phyloP scores from a whole-genome alignment of 2,113 vertebrate species.

The Poeciliopsis retropinna region DNA sequence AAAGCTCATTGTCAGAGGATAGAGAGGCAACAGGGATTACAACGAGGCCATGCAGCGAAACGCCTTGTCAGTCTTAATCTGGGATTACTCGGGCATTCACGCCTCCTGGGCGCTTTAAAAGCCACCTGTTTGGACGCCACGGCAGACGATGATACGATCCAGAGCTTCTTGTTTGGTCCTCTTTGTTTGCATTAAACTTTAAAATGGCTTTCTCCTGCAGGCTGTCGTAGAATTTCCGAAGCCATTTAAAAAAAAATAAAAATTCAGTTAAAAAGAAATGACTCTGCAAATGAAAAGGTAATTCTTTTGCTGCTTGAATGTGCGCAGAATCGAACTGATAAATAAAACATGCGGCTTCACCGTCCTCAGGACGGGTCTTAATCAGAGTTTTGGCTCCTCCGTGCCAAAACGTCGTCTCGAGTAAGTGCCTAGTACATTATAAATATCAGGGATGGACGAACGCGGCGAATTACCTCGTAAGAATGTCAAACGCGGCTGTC shows the following conservation, averaged over 20 bases:
- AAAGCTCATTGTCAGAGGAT: conserved; percentile 70
- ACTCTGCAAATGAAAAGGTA: too few species aligned
- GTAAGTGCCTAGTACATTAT: conserved; percentile 23
- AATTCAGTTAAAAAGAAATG: neutral
- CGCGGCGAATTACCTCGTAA: conserved; percentile 14
- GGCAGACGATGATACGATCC: conserved; percentile 48
- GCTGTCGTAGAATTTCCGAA: neutral
- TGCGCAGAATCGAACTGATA: neutral
- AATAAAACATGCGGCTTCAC: neutral
- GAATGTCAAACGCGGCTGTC: conserved; percentile 39
- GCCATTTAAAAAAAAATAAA: neutral
- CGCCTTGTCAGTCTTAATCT: conserved; percentile 74
- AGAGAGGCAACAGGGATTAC: conserved; percentile 67
- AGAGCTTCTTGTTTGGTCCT: conserved; percentile 34
- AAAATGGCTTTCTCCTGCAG: neutral
- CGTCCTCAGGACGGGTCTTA: conserved; percentile 4
- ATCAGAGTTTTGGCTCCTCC: conserved; percentile 1
- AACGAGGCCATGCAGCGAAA: conserved; percentile 60
- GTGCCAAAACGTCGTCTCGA: conserved; percentile 16
- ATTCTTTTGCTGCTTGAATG: too few species aligned
- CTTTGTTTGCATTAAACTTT: conserved; percentile 35
- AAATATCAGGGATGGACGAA: conserved; percentile 10
- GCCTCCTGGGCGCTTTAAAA: conserved; percentile 64
- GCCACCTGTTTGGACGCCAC: conserved; percentile 72
- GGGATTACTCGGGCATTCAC: conserved; percentile 63